Evolutionary conservation across 2,797 vertebrate genomes (phyloP).

Genomic region (Chaenodraco wilsoni): DNA sequence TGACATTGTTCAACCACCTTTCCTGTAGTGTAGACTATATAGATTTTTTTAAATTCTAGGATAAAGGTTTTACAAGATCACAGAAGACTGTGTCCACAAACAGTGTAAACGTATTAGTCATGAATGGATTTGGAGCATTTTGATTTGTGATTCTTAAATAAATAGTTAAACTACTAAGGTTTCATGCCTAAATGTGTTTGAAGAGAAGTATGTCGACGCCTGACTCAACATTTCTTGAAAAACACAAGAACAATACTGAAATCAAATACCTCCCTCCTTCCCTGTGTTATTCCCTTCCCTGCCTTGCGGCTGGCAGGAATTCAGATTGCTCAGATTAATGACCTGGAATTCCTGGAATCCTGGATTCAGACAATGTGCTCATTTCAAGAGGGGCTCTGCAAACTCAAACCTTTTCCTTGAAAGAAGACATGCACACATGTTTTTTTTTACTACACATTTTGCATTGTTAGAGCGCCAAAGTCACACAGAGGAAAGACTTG

Average conservation of each 20-base stretch:
- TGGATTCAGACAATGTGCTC: slow-evolving; percentile 77
- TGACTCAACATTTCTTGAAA: slow-evolving; percentile 32
- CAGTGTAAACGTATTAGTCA: neutral
- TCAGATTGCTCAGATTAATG: slow-evolving; percentile 84
- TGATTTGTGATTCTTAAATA: neutral
- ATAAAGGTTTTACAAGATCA: neutral
- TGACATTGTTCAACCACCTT: slow-evolving; percentile 20
- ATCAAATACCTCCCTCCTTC: slow-evolving; percentile 58
- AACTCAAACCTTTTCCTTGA: slow-evolving; percentile 52
- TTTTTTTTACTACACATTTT: slow-evolving; percentile 28
- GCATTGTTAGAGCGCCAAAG: slow-evolving; percentile 56
- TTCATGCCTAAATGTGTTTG: neutral
- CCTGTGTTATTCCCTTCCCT: slow-evolving; percentile 68
- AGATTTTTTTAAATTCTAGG: neutral
- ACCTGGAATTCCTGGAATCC: slow-evolving; percentile 86
- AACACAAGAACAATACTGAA: slow-evolving; percentile 67
- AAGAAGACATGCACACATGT: slow-evolving; percentile 35
- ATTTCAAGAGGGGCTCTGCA: slow-evolving; percentile 62
- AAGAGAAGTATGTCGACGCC: slow-evolving; percentile 1
- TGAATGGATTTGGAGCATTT: neutral
- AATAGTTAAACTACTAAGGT: neutral
- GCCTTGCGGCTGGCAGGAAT: slow-evolving; percentile 77
- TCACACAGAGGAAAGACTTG: slow-evolving; percentile 66
- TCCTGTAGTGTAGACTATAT: neutral
- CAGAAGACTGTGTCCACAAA: neutral